Conservation (phyloP, 2,113 vertebrate genomes). For the Elephantulus edwardii region DNA sequence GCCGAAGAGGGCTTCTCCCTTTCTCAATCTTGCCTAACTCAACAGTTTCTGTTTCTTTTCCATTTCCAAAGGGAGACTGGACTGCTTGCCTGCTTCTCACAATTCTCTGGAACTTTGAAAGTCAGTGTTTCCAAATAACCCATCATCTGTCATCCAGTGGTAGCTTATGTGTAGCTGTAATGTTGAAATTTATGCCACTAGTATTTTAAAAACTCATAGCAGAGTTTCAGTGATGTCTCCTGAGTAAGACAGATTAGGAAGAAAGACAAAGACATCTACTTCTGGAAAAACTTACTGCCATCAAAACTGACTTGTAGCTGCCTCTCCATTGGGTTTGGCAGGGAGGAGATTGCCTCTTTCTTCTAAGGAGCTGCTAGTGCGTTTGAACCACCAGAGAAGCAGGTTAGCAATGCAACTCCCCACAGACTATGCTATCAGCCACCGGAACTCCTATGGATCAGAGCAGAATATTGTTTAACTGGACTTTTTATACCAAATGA, state of each 20-base stretch:
- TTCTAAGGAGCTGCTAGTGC: too few relatives aligned
- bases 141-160: neutral
- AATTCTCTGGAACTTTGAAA: neutral
- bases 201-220: neutral
- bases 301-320: too few relatives aligned
- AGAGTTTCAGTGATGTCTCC: neutral
- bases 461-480: neutral
- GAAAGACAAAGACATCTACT: neutral
- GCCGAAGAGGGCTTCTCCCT: neutral
- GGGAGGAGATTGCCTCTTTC: too few relatives aligned
- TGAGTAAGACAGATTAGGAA: neutral
- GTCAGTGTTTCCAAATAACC: conserved; percentile 12
- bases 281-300: too few relatives aligned
- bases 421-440: too few relatives aligned
- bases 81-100: neutral
- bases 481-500: neutral
- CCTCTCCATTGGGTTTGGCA: too few relatives aligned
- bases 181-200: neutral
- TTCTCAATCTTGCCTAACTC: neutral
- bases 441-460: neutral
- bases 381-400: too few relatives aligned
- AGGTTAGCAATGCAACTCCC: too few relatives aligned
- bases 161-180: neutral
- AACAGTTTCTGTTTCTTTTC: neutral
- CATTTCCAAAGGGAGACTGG: neutral